Evolutionary conservation across 2,113 vertebrate species (phyloP).

Genomic region (Eretmochelys imbricata): DNA sequence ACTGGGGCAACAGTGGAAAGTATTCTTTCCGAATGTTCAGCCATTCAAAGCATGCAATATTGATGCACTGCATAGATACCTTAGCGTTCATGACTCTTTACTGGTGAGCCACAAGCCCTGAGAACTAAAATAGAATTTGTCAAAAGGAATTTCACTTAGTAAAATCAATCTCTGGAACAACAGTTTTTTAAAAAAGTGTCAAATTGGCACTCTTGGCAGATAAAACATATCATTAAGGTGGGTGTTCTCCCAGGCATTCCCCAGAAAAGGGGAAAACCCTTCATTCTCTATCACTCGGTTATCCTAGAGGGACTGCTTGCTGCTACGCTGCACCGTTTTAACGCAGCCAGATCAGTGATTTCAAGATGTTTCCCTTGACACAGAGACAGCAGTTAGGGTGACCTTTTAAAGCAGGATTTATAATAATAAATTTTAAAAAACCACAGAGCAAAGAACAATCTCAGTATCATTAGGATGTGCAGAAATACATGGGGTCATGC

Average conservation of each 20-base stretch:
- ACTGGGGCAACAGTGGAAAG: neutral
- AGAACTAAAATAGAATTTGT: neutral
- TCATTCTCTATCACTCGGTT: neutral
- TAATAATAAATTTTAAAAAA: neutral
- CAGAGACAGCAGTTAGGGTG: neutral
- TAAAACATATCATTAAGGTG: neutral
- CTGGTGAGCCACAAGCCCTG: neutral
- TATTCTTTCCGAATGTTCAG: rapidly evolving
- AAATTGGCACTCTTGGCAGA: neutral
- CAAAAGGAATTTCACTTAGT: neutral
- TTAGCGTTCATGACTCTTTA: rapidly evolving
- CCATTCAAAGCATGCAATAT: neutral
- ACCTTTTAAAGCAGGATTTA: neutral
- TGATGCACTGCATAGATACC: neutral
- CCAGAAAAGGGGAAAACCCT: neutral
- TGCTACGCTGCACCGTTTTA: neutral
- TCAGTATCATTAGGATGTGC: neutral
- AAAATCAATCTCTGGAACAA: neutral
- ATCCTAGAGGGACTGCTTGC: neutral
- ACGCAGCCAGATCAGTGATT: neutral
- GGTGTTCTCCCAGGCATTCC: neutral
- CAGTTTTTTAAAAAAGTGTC: neutral
- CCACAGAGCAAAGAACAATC: neutral
- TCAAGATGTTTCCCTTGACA: neutral
- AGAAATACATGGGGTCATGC: neutral